Evolutionary conservation across 2,113 vertebrate genomes (phyloP).

Genomic region (Mystacornis crossleyi): DNA sequence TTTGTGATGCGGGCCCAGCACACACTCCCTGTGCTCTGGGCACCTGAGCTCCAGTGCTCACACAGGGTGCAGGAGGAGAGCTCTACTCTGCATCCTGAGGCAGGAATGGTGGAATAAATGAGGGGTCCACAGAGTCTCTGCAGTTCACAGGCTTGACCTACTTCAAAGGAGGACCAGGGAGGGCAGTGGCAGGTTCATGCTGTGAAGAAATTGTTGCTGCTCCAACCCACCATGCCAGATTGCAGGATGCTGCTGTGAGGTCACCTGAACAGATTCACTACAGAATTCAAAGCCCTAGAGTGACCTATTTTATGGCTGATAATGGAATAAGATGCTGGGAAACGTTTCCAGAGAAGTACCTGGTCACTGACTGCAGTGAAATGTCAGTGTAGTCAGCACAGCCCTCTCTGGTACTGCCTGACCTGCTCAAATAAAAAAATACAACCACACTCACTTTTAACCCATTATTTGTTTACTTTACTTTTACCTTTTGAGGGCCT

Average conservation of each 20-base stretch:
- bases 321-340: background rate
- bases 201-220: slow-evolving; percentile 61
- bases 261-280: slow-evolving; percentile 23
- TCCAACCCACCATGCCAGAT: background rate
- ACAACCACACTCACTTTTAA: background rate
- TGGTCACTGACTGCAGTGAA: background rate
- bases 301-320: slow-evolving; percentile 43
- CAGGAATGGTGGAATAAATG: background rate
- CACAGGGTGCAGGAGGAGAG: background rate
- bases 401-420: background rate
- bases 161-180: slow-evolving; percentile 19
- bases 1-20: background rate
- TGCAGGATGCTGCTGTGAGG: slow-evolving; percentile 53
- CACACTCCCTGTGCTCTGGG: background rate
- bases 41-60: background rate
- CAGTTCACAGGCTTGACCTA: slow-evolving; percentile 35
- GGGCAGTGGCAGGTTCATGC: background rate
- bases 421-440: background rate
- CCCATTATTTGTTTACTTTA: background rate
- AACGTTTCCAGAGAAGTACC: background rate
- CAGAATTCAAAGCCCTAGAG: slow-evolving; percentile 3
- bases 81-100: background rate
- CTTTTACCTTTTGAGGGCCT: background rate
- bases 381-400: background rate
- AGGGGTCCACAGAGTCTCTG: background rate